phyloP scores from a whole-genome alignment of 1,140 invertebrate species.

The Zaprionus gabonicus region DNA sequence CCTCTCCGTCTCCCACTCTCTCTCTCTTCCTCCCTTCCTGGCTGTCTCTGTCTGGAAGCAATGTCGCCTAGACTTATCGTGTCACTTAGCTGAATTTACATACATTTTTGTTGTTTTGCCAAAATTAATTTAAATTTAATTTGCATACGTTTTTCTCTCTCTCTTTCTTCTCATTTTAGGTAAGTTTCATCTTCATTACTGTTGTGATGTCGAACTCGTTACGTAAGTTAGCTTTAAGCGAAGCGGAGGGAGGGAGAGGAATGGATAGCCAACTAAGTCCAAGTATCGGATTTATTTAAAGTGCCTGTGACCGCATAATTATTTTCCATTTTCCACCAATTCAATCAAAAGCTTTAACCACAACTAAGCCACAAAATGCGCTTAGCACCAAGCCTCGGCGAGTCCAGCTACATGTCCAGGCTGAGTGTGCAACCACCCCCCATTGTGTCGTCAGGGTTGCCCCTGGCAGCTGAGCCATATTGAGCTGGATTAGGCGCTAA shows the following conservation, averaged over 20 bases:
- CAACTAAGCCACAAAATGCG: conserved; percentile 49
- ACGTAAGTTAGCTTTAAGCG: conserved; percentile 22
- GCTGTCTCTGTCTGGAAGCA: background rate
- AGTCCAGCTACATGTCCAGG: background rate
- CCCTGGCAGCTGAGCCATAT: conserved; percentile 62
- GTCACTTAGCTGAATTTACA: conserved; percentile 34
- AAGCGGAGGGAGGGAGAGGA: conserved; percentile 6
- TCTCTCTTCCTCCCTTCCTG: background rate
- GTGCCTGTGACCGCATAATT: conserved; percentile 61
- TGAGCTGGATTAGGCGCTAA: conserved; percentile 78
- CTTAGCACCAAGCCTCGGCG: conserved; percentile 26
- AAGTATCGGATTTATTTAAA: conserved; percentile 32
- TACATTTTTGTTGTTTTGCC: conserved; percentile 46
- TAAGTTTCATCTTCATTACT: conserved; percentile 42
- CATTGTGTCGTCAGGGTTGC: background rate
- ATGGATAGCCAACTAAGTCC: conserved; percentile 14
- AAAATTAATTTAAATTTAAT: conserved; percentile 77
- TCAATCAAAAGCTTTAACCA: conserved; percentile 65
- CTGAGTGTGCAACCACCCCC: background rate
- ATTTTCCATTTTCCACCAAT: conserved; percentile 67
- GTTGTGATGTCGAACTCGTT: background rate
- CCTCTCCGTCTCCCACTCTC: background rate
- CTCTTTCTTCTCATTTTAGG: conserved; percentile 53
- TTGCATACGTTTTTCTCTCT: conserved; percentile 29
- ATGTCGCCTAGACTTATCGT: conserved; percentile 19